These are phyloP conservation scores for Zapus hudsonius DNA, from an alignment of 2,113 vertebrate species.

Conservation along the genomic window DNA sequence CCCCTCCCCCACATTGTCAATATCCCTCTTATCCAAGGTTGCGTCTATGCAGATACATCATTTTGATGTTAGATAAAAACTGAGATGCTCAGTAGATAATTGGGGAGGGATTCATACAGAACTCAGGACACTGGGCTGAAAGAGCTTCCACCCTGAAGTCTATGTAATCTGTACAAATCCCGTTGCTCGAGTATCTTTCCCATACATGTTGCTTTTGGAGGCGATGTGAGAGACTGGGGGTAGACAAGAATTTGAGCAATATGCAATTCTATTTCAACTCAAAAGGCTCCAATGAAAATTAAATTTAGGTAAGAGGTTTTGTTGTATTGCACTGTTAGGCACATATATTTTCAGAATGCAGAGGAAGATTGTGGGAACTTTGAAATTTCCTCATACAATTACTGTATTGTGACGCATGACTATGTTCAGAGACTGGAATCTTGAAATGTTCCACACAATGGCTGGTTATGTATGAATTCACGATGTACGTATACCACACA, in stretches of 20 bases:
- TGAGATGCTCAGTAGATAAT: neutral
- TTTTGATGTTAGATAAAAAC: neutral
- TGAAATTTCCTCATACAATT: neutral
- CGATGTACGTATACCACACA: neutral
- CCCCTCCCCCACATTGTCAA: rapidly evolving
- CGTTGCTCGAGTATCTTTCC: neutral
- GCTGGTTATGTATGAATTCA: neutral
- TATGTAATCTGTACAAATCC: neutral
- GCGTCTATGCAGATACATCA: neutral
- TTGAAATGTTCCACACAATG: neutral
- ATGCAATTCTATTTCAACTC: neutral
- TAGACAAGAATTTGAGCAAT: neutral
- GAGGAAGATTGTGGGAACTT: neutral
- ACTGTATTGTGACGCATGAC: neutral
- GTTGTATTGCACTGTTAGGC: neutral
- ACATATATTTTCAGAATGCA: neutral
- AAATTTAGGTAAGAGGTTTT: neutral
- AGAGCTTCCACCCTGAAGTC: neutral
- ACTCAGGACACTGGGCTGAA: neutral
- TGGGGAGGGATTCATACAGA: neutral
- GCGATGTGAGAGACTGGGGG: neutral
- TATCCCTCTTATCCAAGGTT: neutral
- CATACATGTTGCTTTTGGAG: neutral
- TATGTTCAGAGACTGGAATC: neutral
- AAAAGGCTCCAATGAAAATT: neutral